Base-by-base conservation (phyloP, 37 sponge, comb jelly and placozoan species). In the Corticium candelabrum region DNA sequence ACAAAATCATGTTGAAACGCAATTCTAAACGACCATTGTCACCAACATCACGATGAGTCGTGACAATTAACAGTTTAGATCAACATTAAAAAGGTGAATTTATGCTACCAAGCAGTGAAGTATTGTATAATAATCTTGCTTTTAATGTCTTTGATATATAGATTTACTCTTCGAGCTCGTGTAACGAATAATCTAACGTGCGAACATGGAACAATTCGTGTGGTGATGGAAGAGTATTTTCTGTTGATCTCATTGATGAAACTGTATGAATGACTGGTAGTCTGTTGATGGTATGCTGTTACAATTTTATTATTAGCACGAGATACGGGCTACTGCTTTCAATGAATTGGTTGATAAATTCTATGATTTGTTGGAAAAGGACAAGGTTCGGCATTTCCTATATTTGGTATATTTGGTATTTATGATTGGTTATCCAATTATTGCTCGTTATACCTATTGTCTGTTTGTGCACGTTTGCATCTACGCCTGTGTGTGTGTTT, bases 151-250 rank as follows among this genome's bases (percentile, higher is more conserved):
- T n/a, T n/a, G n/a, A n/a, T 30, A 2, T 57, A 62, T 39, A 80
- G 85, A 57, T 94, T 91, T 91, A 94, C 95, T n/a, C 90, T 94
- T 31, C 78, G 89, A 40, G 91, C 78, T 15, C 84, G 97, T 39
- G 89, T 93, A 29, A 76, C 89, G 0, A 74, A 89, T 37, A 96
- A 73, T 83, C 87, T 1, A 76, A 82, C n/a, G 80, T 96, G 0
- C 83, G 90, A 39, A 86, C 77, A 1, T 96, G 90, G 85, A 82
- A 77, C 38, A 96, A 96, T 83, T 87, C 97, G 1, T 75, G 89
- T 39, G 94, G 97, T 37, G 91, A 93, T 56, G 97, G 97, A 40
- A 80, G 74, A 30, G 78, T 96, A 34, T 76, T 96, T 68, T 80
- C 77, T n/a, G 78, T 92, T 29, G 93, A 96, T 39, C 76, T 96